Percentiles rank a stretch among this genome's conserved stretches.
Evolutionary conservation across 2,888 invertebrate genomes (phyloP).

Genomic region (Caenorhabditis angaria): DNA sequence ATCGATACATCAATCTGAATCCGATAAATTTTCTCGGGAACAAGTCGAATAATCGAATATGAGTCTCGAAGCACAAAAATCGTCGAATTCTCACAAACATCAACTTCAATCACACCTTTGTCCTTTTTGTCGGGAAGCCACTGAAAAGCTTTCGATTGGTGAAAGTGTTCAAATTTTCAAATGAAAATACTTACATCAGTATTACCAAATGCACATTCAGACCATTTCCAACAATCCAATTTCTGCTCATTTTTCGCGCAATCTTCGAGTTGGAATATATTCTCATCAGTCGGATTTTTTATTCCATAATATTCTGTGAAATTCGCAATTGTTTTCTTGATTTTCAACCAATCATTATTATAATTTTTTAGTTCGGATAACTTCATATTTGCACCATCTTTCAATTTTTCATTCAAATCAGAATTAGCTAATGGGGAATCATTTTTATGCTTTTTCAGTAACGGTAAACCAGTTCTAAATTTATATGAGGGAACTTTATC

Average conservation of each 20-base stretch:
- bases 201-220: neutral
- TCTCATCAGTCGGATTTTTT: neutral
- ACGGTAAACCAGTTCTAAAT: neutral
- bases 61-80: neutral
- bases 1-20: neutral
- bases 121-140: neutral
- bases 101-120: neutral
- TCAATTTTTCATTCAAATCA: neutral
- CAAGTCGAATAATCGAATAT: neutral
- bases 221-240: conserved; percentile 7
- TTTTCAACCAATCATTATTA: neutral
- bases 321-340: neutral
- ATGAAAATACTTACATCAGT: neutral
- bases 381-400: neutral
- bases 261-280: conserved; percentile 2
- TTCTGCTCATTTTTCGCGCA: neutral
- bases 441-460: neutral
- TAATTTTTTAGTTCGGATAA: neutral
- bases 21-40: neutral
- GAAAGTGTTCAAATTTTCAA: neutral
- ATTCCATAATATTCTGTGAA: neutral
- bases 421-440: neutral
- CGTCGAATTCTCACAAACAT: neutral
- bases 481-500: neutral
- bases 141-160: neutral